Conservation (phyloP, 2,888 invertebrate species). For the Halocaridina rubra region DNA sequence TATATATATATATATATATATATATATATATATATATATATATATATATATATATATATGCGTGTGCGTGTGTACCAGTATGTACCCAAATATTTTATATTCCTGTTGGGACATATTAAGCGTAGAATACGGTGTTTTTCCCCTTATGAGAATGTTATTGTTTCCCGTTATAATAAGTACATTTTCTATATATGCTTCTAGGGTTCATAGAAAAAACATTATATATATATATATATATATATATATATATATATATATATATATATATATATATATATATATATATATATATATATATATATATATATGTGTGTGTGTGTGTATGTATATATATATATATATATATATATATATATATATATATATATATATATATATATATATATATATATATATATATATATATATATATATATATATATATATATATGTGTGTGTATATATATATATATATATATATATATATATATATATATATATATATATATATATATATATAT, state of each 20-base stretch:
- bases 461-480: constrained; percentile 18
- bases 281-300: constrained; percentile 18
- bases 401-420: not conserved
- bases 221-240: not conserved
- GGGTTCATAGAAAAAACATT: not conserved
- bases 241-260: constrained; percentile 11
- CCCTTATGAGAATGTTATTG: too few species aligned
- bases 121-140: too few species aligned
- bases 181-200: not conserved
- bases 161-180: not conserved
- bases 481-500: not conserved
- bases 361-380: constrained; percentile 8
- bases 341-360: not conserved
- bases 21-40: constrained; percentile 21
- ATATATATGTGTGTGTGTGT: constrained; percentile 5
- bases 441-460: constrained; percentile 16
- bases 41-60: constrained; percentile 14
- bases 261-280: constrained; percentile 17
- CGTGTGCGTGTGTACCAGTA: not conserved
- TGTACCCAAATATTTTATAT: not conserved
- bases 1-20: constrained; percentile 14
- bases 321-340: not conserved
- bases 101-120: not conserved
- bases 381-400: not conserved
- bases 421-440: constrained; percentile 16